Base-by-base conservation (phyloP, 1,140 invertebrate species). In the Cecropterus lyciades region DNA sequence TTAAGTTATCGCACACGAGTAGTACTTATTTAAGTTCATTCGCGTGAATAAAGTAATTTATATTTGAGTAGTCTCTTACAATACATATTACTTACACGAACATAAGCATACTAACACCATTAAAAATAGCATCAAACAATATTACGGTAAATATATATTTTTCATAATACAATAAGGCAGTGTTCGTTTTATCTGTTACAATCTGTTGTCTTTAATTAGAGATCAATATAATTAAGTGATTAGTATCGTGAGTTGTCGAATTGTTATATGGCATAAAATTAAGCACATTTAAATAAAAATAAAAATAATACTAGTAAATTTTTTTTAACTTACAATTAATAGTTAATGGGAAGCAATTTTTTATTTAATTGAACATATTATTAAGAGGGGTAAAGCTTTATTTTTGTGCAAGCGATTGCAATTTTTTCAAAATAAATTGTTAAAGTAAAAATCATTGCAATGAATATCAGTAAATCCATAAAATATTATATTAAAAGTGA, bases 101-200 rank as follows among this genome's bases (percentile, higher is more conserved):
- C 1, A 24, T 24, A 24, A 24, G 5, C 1, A 24, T 5, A 24
- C 1, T 24, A 24, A 1, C 1, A 24, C 20, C 20, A 24, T 5
- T n/a, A 24, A 24, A 24, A 24, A 24, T 24, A 24, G 20, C 20
- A 24, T 24, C 5, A 3, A 24, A 24, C 20, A 24, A 24, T 24
- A 33, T 33, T 4, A 15, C 10, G 2, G 0, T 16, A 16, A 16
- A 16, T 16, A 45, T 43, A 43, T 45, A 49, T n/a, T 49, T 20
- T 49, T 24, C 1, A 15, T 49, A 69, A 69, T 70, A 70, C 55
- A 65, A 45, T 70, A 70, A 70, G 67, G 67, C 67, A 70, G 67
- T 70, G 67, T 33, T 33, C 30, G 30, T 33, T 33, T 17, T 17
- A 46, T 67, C 15, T 20, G 16, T 15, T 59, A 33, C 14, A 59